Percentiles rank a stretch among this genome's conserved stretches.
Evolutionary conservation across 2,113 vertebrate species (phyloP).

Genomic region (Phalacrocorax carbo): DNA sequence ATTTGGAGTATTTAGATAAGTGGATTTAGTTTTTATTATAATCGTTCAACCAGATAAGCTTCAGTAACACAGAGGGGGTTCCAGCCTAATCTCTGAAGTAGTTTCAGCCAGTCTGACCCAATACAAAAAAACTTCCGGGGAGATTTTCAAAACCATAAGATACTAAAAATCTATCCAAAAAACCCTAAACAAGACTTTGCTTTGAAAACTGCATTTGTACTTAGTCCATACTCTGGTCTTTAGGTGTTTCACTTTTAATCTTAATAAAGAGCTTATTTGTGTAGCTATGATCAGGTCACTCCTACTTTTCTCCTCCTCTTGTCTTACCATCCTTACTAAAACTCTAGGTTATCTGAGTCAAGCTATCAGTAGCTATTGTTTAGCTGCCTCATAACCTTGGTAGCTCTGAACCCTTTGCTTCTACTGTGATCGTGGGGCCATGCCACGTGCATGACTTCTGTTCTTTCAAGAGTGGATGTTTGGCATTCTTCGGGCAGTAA

Average conservation of each 20-base stretch:
- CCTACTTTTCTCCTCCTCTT: background rate
- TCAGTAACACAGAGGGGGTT: background rate
- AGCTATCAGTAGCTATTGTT: background rate
- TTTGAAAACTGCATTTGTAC: background rate
- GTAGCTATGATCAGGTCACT: background rate
- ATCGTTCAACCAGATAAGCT: background rate
- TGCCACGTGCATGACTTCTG: background rate
- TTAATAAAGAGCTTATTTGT: background rate
- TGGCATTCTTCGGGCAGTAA: constrained; percentile 28
- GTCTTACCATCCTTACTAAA: background rate
- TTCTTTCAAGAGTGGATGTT: background rate
- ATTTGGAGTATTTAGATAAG: background rate
- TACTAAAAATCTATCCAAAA: background rate
- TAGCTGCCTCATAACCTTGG: constrained; percentile 1
- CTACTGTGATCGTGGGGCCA: rapidly evolving
- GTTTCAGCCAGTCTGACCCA: background rate
- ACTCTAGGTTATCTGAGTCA: background rate
- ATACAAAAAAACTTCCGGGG: background rate
- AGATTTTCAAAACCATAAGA: background rate
- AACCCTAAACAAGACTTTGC: background rate
- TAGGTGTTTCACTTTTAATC: background rate
- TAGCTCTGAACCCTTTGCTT: background rate
- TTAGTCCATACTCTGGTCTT: background rate
- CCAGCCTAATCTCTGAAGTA: background rate
- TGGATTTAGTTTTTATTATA: background rate